Base-by-base conservation (phyloP, 2,113 vertebrate species). In the Phodopus roborovskii region DNA sequence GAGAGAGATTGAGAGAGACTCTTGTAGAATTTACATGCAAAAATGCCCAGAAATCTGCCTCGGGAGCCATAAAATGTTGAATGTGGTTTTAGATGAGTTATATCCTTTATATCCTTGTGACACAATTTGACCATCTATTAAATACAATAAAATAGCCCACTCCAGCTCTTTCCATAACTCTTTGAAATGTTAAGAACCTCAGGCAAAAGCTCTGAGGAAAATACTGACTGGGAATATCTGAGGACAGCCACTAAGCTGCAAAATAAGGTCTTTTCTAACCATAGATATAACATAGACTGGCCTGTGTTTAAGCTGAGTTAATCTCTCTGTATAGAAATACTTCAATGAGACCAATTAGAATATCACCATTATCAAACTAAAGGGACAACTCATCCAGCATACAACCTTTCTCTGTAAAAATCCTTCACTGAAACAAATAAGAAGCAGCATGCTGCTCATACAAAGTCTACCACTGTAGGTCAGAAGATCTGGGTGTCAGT, bases 121-220 rank as follows among this genome's bases (percentile, higher is more conserved):
- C 58, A 93, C 71, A 94, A 73, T 81, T 82, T 70, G 60, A 26
- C 74, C 84, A 77, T 85, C 50, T 90, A 39, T 77, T 82, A 97
- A 96, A 60, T 83, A 87, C 15, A 92, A n/a, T 94, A 92, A 96
- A 94, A 60, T 45, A 70, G 82, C n/a, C 64, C 28, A 73, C 30
- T 60, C 30, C 2, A 22, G 53, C 8, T 70, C 33, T 8, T 58
- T 90, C 71, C 68, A 39, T 0, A 30, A 42, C 74, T 79, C 87
- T 39, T 39, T 71, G 45, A 75, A 91, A 85, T 48, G 13, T 5
- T 48, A 17, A 93, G 93, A 90, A 53, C 39, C 58, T 33, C 50
- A 90, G 48, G 64, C n/a, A 75, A 74, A 48, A 58, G n/a, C 20
- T 92, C 62, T 75, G 16, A 85, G 42, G 39, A 92, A 56, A 73